These are phyloP conservation scores for Hemitrygon akajei DNA, from an alignment of 2,797 vertebrate species.

Conservation along the genomic window DNA sequence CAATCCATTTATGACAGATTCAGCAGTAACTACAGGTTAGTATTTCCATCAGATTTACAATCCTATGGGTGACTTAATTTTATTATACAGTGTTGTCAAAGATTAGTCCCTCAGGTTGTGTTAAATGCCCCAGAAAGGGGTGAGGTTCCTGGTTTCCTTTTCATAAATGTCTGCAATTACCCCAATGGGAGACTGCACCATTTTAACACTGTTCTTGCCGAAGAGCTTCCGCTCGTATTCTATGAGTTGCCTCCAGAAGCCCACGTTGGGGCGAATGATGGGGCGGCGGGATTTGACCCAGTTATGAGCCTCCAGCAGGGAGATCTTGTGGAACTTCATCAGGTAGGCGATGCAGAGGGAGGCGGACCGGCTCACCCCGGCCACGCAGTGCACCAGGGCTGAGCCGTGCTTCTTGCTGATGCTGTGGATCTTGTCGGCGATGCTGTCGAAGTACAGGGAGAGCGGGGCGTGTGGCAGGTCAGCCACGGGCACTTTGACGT, in stretches of 20 bases:
- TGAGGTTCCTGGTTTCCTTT: conserved; percentile 82
- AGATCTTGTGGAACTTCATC: conserved; percentile 91
- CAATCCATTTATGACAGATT: conserved; percentile 24
- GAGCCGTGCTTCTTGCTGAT: conserved; percentile 83
- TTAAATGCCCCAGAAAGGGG: conserved; percentile 90
- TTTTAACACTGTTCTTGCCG: conserved; percentile 87
- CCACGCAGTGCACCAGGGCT: conserved; percentile 86
- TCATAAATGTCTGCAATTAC: conserved; percentile 85
- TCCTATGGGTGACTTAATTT: conserved; percentile 4
- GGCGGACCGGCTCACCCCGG: conserved; percentile 87
- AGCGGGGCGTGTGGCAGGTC: conserved; percentile 92
- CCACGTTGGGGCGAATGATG: conserved; percentile 86
- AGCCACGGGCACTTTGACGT: conserved; percentile 87
- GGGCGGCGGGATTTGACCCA: conserved; percentile 91
- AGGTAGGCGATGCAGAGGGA: conserved; percentile 93
- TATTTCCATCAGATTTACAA: conserved; percentile 21
- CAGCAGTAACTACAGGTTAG: conserved; percentile 6
- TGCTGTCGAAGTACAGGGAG: conserved; percentile 89
- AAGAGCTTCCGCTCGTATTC: conserved; percentile 94
- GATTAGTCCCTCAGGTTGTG: conserved; percentile 37
- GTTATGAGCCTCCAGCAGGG: conserved; percentile 84
- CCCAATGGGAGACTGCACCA: conserved; percentile 92
- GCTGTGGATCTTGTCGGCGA: conserved; percentile 92
- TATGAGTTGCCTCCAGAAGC: conserved; percentile 95
- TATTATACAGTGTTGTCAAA: neutral